Evolutionary conservation across 2,888 invertebrate species (phyloP), one percentile per base, ranked within the genome.

Genomic region (Bembecia ichneumoniformis): DNA sequence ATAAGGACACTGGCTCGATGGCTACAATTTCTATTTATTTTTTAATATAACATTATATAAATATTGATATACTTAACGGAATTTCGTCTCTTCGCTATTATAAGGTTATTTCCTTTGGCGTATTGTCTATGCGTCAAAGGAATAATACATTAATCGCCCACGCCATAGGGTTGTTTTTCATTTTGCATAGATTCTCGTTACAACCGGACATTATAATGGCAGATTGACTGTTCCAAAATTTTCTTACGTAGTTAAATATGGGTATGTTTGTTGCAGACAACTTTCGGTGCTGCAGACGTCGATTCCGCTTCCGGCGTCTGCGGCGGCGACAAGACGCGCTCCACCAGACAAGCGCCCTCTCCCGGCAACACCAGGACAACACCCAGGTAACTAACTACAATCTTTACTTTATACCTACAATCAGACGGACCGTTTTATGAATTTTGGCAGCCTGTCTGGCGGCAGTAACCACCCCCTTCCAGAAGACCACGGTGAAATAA

Each of bases 331-430:
- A 55, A 89, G 94, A 57, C 89, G 93, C 75, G 93, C 93, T 60
- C 93, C 93, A 49, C 93, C 93, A 58, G 94, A 94, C 84, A 94
- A 94, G 76, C 89, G 94, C 51, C 94, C 94, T 10, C 88, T 93
- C 59, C 93, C 93, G 10, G 89, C 91, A 49, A 91, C 92, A 35
- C 91, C 91, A 34, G 44, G 11, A 14, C 83, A 86, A 52, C 90
- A 90, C 56, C 58, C 75, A 63, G 81, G 84, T 46, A 16, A 46
- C 15, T 28, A 28, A 9, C 28, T 14, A 40, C 43, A 40, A 40
- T 13, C 40, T 1, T 13, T n/a, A 40, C 5, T 40, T n/a, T n/a
- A n/a, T n/a, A 40, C 43, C 13, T 40, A 40, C n/a, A 40, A 40
- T 13, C n/a, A 40, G n/a, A n/a, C 3, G 40, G 40, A 40, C 14